A percentile compares a stretch with the other conserved stretches of the same genome.
phyloP scores from a whole-genome alignment of 2,797 vertebrate genomes.

The Echiichthys vipera region DNA sequence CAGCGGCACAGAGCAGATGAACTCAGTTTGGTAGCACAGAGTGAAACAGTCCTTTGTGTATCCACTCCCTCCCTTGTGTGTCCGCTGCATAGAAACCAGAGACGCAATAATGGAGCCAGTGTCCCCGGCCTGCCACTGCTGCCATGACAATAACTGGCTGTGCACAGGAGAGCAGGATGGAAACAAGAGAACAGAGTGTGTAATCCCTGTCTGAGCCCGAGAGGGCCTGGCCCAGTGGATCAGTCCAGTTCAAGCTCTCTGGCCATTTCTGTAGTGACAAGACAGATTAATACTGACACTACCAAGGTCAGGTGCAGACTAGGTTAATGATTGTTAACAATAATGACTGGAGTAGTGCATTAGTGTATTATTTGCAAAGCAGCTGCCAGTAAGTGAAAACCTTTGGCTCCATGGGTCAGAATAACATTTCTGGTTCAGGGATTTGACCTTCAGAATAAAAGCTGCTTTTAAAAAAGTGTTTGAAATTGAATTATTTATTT shows the following conservation, averaged over 20 bases:
- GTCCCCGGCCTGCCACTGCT: constrained; percentile 75
- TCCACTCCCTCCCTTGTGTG: constrained; percentile 61
- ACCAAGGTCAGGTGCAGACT: neutral
- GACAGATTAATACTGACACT: neutral
- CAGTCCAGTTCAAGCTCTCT: constrained; percentile 2
- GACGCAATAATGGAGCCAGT: constrained; percentile 76
- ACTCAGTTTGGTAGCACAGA: constrained; percentile 43
- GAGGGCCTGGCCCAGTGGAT: constrained; percentile 27
- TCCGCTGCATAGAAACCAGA: constrained; percentile 66
- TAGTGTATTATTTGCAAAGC: neutral
- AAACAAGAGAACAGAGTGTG: constrained; percentile 60
- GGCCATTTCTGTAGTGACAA: constrained; percentile 10
- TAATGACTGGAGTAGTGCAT: neutral
- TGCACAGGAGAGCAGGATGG: constrained; percentile 62
- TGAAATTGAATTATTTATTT: neutral
- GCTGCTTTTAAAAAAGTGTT: neutral
- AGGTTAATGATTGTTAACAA: neutral
- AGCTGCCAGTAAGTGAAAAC: no score
- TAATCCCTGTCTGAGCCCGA: constrained; percentile 52
- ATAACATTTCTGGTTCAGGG: neutral
- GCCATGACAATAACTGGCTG: constrained; percentile 76
- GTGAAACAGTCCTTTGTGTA: constrained; percentile 74
- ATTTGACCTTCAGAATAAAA: constrained; percentile 9
- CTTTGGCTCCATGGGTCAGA: neutral
- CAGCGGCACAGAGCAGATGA: constrained; percentile 46